phyloP scores from a whole-genome alignment of 1,140 invertebrate species.

The Drosophila prosaltans region DNA sequence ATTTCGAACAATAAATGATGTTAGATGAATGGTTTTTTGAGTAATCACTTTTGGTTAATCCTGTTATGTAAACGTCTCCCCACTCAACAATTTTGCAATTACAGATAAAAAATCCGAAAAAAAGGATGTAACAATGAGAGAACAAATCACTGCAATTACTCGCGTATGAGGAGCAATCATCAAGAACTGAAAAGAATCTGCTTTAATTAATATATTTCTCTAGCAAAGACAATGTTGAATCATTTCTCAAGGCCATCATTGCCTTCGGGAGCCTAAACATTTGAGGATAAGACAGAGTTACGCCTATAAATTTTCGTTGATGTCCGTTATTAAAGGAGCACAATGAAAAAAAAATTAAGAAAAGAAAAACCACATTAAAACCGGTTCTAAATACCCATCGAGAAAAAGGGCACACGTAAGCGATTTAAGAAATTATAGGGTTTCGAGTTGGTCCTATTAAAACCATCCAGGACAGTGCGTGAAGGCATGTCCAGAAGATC shows the following conservation, averaged over 20 bases:
- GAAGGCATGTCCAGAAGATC: slow-evolving; percentile 63
- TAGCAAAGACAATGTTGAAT: slow-evolving; percentile 41
- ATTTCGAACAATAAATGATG: no score
- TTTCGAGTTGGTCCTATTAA: slow-evolving; percentile 33
- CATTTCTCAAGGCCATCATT: slow-evolving; percentile 45
- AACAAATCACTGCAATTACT: slow-evolving; percentile 71
- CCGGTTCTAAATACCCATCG: slow-evolving; percentile 51
- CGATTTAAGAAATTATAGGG: slow-evolving; percentile 69
- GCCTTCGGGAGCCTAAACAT: slow-evolving; percentile 47
- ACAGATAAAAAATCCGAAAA: slow-evolving; percentile 45
- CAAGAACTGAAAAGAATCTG: slow-evolving; percentile 19
- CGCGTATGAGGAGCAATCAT: slow-evolving; percentile 16
- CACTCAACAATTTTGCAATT: slow-evolving; percentile 57
- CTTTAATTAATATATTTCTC: slow-evolving; percentile 75
- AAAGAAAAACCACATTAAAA: slow-evolving; percentile 24
- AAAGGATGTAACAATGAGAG: slow-evolving; percentile 61
- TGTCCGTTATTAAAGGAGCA: slow-evolving; percentile 70
- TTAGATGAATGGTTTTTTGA: neutral
- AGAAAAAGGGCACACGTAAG: slow-evolving; percentile 59
- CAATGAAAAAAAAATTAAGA: no score
- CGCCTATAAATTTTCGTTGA: slow-evolving; percentile 62
- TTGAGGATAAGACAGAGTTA: slow-evolving; percentile 59
- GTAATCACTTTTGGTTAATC: neutral
- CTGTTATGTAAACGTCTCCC: slow-evolving; percentile 35
- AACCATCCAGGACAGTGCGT: slow-evolving; percentile 60